Percentiles rank a stretch among this genome's conserved stretches.
Conservation (phyloP, 2,797 vertebrate genomes). For the Silurus aristotelis region DNA sequence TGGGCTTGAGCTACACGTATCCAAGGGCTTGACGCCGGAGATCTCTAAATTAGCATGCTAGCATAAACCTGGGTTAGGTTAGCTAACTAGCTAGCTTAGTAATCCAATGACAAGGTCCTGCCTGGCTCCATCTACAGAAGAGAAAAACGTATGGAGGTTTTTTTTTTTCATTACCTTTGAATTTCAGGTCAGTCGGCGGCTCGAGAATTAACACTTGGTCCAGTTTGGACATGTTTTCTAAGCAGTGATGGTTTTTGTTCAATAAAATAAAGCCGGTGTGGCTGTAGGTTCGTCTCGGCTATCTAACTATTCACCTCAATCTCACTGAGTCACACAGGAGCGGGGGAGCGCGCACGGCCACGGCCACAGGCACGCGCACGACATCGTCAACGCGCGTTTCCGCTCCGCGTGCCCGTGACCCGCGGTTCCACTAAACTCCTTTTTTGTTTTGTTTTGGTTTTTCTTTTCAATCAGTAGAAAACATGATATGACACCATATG, state of each 20-base stretch:
- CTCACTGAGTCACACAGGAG: slow-evolving; percentile 59
- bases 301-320: slow-evolving; percentile 41
- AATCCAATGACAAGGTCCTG: slow-evolving; percentile 27
- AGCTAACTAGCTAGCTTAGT: slow-evolving; percentile 35
- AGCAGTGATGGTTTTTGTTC: slow-evolving; percentile 45
- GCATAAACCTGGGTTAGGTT: slow-evolving; percentile 8
- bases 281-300: slow-evolving; percentile 6
- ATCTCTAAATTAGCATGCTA: slow-evolving; percentile 11
- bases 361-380: slow-evolving; percentile 31
- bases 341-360: slow-evolving; percentile 45
- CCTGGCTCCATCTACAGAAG: neutral
- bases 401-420: slow-evolving; percentile 41
- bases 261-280: slow-evolving; percentile 43
- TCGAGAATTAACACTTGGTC: slow-evolving; percentile 79
- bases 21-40: neutral
- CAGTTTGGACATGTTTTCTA: slow-evolving; percentile 71
- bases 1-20: neutral
- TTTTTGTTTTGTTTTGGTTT: too few species aligned
- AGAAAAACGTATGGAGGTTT: neutral
- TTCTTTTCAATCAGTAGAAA: neutral
- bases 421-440: neutral
- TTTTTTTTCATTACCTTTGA: slow-evolving; percentile 76
- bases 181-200: slow-evolving; percentile 84
- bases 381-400: slow-evolving; percentile 51
- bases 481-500: too few species aligned